A percentile compares a stretch with the other conserved stretches of the same genome.
These are phyloP conservation scores for Palaemon carinicauda DNA, from an alignment of 1,140 invertebrate species.

Conservation along the genomic window DNA sequence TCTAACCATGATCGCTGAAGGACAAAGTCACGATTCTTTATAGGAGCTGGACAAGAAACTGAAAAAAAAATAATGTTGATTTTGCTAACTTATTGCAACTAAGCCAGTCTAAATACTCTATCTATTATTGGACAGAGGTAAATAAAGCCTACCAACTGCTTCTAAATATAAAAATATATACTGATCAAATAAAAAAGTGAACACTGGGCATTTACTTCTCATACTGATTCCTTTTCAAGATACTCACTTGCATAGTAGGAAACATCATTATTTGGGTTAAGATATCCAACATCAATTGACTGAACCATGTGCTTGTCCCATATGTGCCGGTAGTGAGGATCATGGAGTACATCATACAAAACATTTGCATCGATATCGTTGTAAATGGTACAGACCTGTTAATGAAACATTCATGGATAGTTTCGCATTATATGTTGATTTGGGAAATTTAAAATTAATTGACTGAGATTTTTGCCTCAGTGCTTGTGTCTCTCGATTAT, in stretches of 20 bases:
- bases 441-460: too few species aligned
- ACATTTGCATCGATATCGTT: conserved; percentile 77
- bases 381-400: conserved; percentile 77
- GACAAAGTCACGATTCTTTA: conserved; percentile 90
- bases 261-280: conserved; percentile 92
- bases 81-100: too few species aligned
- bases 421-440: background rate
- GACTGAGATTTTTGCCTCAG: background rate
- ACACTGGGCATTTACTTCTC: background rate
- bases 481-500: too few species aligned
- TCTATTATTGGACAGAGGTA: too few species aligned
- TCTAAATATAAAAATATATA: background rate
- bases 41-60: conserved; percentile 87
- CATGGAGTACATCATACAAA: conserved; percentile 88
- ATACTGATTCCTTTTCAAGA: background rate
- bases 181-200: background rate
- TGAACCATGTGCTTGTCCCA: conserved; percentile 90
- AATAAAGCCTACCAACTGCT: background rate
- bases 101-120: too few species aligned
- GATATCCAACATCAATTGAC: conserved; percentile 84
- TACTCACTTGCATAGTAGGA: conserved; percentile 90
- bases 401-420: conserved; percentile 54
- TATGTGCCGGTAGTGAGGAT: conserved; percentile 84
- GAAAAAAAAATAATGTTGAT: conserved; percentile 56
- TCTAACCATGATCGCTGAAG: conserved; percentile 90